Percentiles rank a stretch among this genome's conserved stretches.
These are phyloP conservation scores for Chitala chitala DNA, from an alignment of 2,113 vertebrate genomes.

Conservation along the genomic window DNA sequence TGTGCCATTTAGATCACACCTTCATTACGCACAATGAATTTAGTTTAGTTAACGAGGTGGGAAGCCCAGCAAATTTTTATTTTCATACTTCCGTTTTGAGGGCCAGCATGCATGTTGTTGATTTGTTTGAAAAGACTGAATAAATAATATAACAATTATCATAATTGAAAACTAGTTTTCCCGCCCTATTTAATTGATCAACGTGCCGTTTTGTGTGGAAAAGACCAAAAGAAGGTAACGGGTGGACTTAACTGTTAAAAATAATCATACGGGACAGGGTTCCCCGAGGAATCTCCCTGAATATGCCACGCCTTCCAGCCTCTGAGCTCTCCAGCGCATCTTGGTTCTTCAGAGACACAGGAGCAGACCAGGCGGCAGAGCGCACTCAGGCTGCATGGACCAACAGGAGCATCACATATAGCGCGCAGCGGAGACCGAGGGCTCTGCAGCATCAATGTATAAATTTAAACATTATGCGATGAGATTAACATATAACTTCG, in stretches of 20 bases:
- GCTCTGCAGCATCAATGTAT: not conserved
- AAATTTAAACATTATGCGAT: not conserved
- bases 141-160: not conserved
- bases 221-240: not conserved
- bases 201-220: not conserved
- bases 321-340: constrained; percentile 57
- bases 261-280: constrained; percentile 19
- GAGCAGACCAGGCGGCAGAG: constrained; percentile 45
- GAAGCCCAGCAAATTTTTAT: too few species aligned
- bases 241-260: not conserved
- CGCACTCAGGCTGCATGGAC: constrained; percentile 46
- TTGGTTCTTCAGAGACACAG: constrained; percentile 51
- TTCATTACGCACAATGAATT: too few species aligned
- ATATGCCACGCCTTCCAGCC: constrained; percentile 15
- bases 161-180: not conserved
- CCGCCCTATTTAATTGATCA: not conserved
- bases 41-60: too few species aligned
- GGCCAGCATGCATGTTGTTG: too few species aligned
- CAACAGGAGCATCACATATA: constrained; percentile 43
- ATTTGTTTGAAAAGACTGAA: not conserved
- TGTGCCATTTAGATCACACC: too few species aligned
- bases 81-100: too few species aligned
- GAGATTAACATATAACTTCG: not conserved
- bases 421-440: constrained; percentile 35
- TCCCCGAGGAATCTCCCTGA: constrained; percentile 29